These are phyloP conservation scores for Lethenteron camtschaticum DNA, from an alignment of 2,113 vertebrate species.

Conservation along the genomic window DNA sequence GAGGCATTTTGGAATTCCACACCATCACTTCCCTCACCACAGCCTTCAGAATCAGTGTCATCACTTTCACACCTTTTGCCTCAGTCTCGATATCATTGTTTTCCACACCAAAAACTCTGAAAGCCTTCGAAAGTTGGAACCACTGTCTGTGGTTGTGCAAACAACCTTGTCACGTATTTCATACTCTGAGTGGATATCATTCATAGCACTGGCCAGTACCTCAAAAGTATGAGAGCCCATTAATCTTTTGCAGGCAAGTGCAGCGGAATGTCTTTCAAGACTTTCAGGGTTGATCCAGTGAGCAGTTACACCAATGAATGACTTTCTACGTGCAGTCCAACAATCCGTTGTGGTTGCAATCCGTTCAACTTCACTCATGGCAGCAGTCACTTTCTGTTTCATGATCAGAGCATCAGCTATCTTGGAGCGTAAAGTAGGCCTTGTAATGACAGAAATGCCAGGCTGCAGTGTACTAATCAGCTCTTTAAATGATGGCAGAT, in stretches of 20 bases:
- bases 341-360: constrained; percentile 2
- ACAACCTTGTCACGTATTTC: too few species aligned
- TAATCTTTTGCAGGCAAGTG: neutral
- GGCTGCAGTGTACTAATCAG: constrained; percentile 4
- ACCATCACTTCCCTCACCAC: too few species aligned
- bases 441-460: neutral
- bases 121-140: too few species aligned
- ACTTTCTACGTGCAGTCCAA: neutral
- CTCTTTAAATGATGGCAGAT: neutral
- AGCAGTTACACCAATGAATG: neutral
- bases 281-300: constrained; percentile 4
- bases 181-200: too few species aligned
- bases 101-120: too few species aligned
- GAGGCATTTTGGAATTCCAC: too few species aligned
- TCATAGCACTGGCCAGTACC: too few species aligned
- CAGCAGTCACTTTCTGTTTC: neutral
- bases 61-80: too few species aligned
- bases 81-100: too few species aligned
- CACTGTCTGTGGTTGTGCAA: too few species aligned
- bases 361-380: neutral
- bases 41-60: too few species aligned
- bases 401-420: neutral
- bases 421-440: neutral
- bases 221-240: too few species aligned
- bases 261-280: neutral